Base-by-base conservation (phyloP, 2,888 invertebrate species). In the Proisotoma minuta region DNA sequence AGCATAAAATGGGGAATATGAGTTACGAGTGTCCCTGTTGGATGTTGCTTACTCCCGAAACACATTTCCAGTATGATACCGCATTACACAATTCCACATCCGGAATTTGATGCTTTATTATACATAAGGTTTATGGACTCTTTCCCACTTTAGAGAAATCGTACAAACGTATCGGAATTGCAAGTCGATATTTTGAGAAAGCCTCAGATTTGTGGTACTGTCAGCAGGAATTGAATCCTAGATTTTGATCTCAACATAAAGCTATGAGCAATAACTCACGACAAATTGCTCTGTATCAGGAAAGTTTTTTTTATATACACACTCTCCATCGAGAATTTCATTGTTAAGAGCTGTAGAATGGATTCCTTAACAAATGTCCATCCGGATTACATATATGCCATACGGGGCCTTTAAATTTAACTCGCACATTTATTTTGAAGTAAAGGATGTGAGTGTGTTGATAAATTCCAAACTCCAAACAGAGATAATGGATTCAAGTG, bases 401-500 rank as follows among this genome's bases (percentile, higher is more conserved):
- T n/a, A n/a, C n/a, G n/a, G n/a, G n/a, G n/a, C n/a, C n/a, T n/a
- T n/a, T n/a, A n/a, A n/a, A n/a, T n/a, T n/a, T n/a, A n/a, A n/a
- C n/a, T n/a, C n/a, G n/a, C n/a, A n/a, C n/a, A n/a, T n/a, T n/a
- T n/a, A n/a, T n/a, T n/a, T n/a, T n/a, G n/a, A n/a, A n/a, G n/a
- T n/a, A n/a, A n/a, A n/a, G n/a, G n/a, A n/a, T n/a, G n/a, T n/a
- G n/a, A n/a, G n/a, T n/a, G n/a, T n/a, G n/a, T n/a, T n/a, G n/a
- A n/a, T 20, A 24, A 24, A 50, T 52, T 20, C 29, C 23, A 22
- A 34, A 34, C 34, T 24, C 8, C 34, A 29, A 54, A 54, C 34
- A 54, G 18, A 34, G 54, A 34, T 54, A 34, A 54, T 54, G 54
- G 54, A 54, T 54, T 28, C 39, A 34, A 54, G 23, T 34, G 54